phyloP scores from a whole-genome alignment of 2,888 invertebrate genomes.

The Acleris sparsana region DNA sequence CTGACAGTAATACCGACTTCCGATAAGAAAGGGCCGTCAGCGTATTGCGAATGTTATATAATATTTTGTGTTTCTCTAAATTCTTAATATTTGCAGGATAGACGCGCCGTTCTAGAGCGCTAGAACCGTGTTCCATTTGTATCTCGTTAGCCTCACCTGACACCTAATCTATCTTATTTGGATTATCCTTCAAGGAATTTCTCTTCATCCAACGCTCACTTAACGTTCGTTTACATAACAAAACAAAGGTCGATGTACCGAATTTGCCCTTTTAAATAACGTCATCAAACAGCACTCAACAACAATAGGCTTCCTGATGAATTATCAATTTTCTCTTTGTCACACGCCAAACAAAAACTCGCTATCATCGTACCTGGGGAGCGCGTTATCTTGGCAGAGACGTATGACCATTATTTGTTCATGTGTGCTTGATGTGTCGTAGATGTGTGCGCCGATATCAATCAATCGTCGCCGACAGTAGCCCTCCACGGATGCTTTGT shows the following conservation, averaged over 20 bases:
- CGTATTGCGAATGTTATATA: too few species aligned
- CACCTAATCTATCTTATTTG: constrained; percentile 35
- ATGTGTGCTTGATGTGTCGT: constrained; percentile 53
- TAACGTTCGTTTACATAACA: constrained; percentile 42
- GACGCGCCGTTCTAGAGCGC: not conserved
- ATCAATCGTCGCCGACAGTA: constrained; percentile 67
- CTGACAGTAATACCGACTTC: too few species aligned
- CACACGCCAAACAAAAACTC: constrained; percentile 75
- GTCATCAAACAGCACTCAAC: constrained; percentile 64
- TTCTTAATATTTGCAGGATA: not conserved
- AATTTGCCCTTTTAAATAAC: constrained; percentile 65
- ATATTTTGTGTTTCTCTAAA: too few species aligned
- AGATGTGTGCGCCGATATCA: constrained; percentile 54
- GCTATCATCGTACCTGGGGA: constrained; percentile 71
- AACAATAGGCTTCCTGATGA: constrained; percentile 70
- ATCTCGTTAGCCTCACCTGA: constrained; percentile 32
- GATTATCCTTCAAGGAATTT: constrained; percentile 28
- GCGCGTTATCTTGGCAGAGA: constrained; percentile 78
- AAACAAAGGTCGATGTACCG: constrained; percentile 65
- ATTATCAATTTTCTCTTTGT: constrained; percentile 79
- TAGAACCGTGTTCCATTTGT: constrained; percentile 21
- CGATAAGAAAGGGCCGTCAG: too few species aligned
- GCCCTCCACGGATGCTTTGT: constrained; percentile 56
- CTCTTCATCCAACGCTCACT: constrained; percentile 16
- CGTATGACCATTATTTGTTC: constrained; percentile 75